These are phyloP conservation scores for Pseudorasbora parva DNA, from an alignment of 2,113 vertebrate genomes.

Conservation along the genomic window DNA sequence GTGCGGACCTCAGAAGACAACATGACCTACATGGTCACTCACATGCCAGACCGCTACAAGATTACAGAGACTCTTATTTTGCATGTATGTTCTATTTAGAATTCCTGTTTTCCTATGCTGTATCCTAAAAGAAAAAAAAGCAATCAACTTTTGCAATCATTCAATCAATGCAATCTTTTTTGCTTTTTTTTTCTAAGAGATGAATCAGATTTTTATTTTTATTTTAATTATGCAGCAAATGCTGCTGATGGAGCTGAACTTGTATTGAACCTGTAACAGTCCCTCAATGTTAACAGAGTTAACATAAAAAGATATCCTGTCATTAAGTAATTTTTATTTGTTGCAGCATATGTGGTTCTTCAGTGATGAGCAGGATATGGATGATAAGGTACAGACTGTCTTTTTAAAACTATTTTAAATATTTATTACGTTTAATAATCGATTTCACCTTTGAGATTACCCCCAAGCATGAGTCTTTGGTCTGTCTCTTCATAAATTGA, in stretches of 20 bases:
- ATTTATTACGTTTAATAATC: constrained; percentile 5
- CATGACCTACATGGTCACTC: constrained; percentile 98
- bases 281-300: background rate
- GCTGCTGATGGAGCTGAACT: background rate
- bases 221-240: background rate
- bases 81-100: constrained; percentile 77
- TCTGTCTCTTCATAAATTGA: background rate
- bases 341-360: constrained; percentile 89
- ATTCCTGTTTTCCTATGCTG: background rate
- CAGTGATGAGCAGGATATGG: constrained; percentile 83
- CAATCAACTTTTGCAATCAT: no score
- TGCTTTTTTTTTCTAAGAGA: no score
- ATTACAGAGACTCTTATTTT: constrained; percentile 96
- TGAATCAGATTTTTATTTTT: no score
- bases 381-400: constrained; percentile 80
- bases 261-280: background rate
- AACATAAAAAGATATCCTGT: background rate
- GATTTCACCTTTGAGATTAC: background rate
- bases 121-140: background rate
- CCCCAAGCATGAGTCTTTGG: background rate
- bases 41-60: constrained; percentile 98
- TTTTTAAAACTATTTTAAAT: background rate
- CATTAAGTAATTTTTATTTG: constrained; percentile 38
- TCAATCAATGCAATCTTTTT: background rate
- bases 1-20: constrained; percentile 96